Conservation (phyloP, 2,113 vertebrate genomes). For the Lates calcarifer region DNA sequence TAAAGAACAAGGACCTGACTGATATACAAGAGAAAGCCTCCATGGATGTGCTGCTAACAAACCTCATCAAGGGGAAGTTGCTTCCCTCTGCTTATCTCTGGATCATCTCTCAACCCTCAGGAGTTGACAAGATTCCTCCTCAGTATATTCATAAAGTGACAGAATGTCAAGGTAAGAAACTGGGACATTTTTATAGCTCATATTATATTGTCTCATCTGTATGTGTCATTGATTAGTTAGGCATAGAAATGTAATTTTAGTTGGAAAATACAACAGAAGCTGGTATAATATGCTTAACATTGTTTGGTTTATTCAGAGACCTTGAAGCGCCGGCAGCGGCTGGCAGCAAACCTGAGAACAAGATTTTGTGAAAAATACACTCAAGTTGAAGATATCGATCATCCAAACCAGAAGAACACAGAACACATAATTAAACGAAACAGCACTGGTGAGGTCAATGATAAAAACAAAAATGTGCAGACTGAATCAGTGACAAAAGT, state of each 20-base stretch:
- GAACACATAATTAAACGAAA: conserved; percentile 44
- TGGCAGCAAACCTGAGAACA: not conserved
- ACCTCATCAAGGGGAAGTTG: conserved; percentile 35
- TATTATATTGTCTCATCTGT: not conserved
- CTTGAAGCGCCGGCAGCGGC: not conserved
- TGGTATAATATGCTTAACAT: not conserved
- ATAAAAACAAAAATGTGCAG: not conserved
- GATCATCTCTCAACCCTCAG: conserved; percentile 60
- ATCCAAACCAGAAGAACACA: conserved; percentile 44
- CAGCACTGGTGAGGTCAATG: not conserved
- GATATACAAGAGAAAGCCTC: conserved; percentile 13
- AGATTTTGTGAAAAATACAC: not conserved
- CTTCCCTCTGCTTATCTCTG: conserved; percentile 36
- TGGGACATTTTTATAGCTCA: not conserved
- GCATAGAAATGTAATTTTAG: not conserved
- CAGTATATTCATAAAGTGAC: conserved; percentile 11
- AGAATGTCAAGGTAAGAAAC: conserved; percentile 54
- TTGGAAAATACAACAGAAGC: not conserved
- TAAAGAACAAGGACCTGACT: not conserved
- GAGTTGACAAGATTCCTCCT: conserved; percentile 43
- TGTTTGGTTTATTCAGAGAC: conserved; percentile 23
- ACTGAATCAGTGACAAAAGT: not conserved
- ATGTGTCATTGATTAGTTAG: not conserved
- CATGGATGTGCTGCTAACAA: conserved; percentile 45
- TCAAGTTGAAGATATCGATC: conserved; percentile 9